A percentile compares a stretch with the other conserved stretches of the same genome.
These are phyloP conservation scores for Alectoris magna DNA, from an alignment of 2,797 vertebrate genomes.

Conservation along the genomic window DNA sequence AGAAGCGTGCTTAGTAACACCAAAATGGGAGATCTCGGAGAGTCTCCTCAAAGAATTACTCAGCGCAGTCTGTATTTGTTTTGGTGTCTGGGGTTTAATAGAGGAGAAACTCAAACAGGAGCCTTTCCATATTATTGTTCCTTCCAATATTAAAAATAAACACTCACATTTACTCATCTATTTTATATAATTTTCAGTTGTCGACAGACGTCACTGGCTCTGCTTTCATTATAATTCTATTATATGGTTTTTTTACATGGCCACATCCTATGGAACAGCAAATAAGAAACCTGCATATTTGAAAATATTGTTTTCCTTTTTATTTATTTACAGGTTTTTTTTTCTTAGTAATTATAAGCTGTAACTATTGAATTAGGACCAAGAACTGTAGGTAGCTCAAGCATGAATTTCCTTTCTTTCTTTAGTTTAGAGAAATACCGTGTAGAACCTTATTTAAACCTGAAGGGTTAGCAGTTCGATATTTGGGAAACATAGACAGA, in stretches of 20 bases:
- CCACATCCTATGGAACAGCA: not conserved
- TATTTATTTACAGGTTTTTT: not conserved
- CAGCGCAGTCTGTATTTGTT: not conserved
- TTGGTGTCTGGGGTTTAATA: not conserved
- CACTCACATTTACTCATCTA: not conserved
- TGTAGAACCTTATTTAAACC: not conserved
- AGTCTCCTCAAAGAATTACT: not conserved
- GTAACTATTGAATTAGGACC: not conserved
- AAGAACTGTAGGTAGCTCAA: not conserved
- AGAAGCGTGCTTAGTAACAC: not conserved
- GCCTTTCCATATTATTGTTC: not conserved
- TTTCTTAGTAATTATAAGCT: not conserved
- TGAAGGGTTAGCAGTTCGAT: not conserved
- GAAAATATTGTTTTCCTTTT: not conserved
- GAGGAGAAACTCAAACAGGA: not conserved
- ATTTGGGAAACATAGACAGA: not conserved
- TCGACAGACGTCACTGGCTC: not conserved
- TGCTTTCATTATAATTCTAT: not conserved
- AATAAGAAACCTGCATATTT: not conserved
- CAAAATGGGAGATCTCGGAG: not conserved
- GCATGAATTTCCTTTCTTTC: not conserved
- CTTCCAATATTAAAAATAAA: not conserved
- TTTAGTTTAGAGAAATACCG: not conserved
- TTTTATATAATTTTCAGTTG: not conserved
- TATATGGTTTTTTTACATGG: not conserved